phyloP scores from a whole-genome alignment of 2,113 vertebrate genomes.

The Reinhardtius hippoglossoides region DNA sequence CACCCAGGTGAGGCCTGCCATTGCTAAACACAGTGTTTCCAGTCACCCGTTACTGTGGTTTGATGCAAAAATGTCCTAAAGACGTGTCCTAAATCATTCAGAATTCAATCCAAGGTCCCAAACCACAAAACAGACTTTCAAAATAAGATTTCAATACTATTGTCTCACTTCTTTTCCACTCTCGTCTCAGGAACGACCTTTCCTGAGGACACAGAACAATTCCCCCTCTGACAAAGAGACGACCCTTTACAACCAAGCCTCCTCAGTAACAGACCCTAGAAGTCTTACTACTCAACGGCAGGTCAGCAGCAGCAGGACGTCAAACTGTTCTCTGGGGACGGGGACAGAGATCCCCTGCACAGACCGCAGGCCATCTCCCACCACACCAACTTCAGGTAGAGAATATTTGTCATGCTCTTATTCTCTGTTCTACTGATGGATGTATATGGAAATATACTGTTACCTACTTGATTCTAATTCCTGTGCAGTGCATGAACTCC shows the following conservation, averaged over 20 bases:
- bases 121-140: no score
- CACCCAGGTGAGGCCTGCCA: slow-evolving; percentile 63
- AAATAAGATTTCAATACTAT: background rate
- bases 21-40: background rate
- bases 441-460: slow-evolving; percentile 4
- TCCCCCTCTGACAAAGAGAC: slow-evolving; percentile 17
- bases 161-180: background rate
- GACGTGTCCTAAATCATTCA: no score
- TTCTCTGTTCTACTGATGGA: background rate
- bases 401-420: accelerated
- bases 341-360: slow-evolving; percentile 86
- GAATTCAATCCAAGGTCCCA: no score
- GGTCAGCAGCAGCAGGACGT: background rate
- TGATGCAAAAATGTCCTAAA: no score
- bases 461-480: background rate
- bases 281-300: slow-evolving; percentile 20
- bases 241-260: background rate
- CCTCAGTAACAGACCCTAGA: slow-evolving; percentile 50
- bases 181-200: slow-evolving; percentile 69
- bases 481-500: slow-evolving; percentile 88
- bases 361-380: slow-evolving; percentile 83
- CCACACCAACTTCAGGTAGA: slow-evolving; percentile 85
- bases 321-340: slow-evolving; percentile 72
- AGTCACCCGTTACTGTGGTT: no score
- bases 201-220: slow-evolving; percentile 76